Evolutionary conservation across 2,888 invertebrate genomes (phyloP).

Genomic region (Seira musarum): DNA sequence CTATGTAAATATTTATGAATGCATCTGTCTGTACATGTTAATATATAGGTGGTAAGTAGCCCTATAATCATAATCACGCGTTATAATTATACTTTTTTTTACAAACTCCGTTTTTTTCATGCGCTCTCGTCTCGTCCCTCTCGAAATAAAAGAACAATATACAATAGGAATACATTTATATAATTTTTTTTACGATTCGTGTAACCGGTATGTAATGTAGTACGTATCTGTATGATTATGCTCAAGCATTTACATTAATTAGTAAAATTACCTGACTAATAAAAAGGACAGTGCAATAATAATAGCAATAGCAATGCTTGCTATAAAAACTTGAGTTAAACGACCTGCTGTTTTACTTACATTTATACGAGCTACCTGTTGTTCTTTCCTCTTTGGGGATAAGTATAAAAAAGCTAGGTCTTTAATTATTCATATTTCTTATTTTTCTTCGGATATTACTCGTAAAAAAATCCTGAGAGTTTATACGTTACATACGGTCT

Average conservation of each 20-base stretch:
- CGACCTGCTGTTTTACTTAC: conserved; percentile 2
- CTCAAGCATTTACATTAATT: conserved; percentile 19
- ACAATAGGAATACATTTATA: not conserved
- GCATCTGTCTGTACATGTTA: conserved; percentile 4
- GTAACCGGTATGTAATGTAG: too few relatives aligned
- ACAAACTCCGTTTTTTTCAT: not conserved
- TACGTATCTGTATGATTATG: not conserved
- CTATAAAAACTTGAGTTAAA: not conserved
- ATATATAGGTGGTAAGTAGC: conserved; percentile 17
- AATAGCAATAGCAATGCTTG: not conserved
- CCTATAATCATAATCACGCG: conserved; percentile 4
- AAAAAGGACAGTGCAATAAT: conserved; percentile 10
- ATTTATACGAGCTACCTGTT: conserved; percentile 14
- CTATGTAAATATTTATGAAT: not conserved
- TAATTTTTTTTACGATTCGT: conserved; percentile 1
- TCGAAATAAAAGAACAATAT: not conserved
- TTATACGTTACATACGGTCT: too few relatives aligned
- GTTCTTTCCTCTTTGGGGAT: not conserved
- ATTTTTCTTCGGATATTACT: not conserved
- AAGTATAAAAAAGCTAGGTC: not conserved
- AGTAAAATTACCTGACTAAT: conserved; percentile 13
- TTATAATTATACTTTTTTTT: not conserved
- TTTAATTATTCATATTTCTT: conserved; percentile 20
- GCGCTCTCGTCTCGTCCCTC: conserved; percentile 4
- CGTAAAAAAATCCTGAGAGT: not conserved